Evolutionary conservation across 1,140 invertebrate species (phyloP).

Genomic region (Ostrea edulis): DNA sequence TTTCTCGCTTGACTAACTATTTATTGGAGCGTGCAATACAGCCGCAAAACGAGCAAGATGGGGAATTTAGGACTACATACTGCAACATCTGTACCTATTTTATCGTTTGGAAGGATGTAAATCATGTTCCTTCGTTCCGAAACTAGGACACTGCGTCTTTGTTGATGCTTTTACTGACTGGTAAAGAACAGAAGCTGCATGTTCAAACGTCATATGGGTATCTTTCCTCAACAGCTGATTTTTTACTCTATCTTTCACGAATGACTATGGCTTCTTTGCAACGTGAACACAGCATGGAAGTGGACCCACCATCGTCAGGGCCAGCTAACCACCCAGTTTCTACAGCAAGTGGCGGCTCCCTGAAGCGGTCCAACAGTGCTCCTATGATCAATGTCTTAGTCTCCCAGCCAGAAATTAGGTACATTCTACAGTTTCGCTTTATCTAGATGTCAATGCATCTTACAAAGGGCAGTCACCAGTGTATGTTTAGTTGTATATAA

Average conservation of each 20-base stretch:
- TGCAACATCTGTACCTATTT: not conserved
- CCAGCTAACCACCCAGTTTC: conserved; percentile 17
- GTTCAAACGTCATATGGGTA: not conserved
- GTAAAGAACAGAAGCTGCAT: not conserved
- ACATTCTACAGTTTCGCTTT: not conserved
- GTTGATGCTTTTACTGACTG: not conserved
- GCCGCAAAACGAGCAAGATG: conserved; percentile 21
- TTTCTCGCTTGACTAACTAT: conserved; percentile 1
- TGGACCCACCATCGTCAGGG: conserved; percentile 67
- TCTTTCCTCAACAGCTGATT: conserved; percentile 30
- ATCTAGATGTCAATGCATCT: not conserved
- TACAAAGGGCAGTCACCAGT: too few species aligned
- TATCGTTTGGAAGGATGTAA: not conserved
- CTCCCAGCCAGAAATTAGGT: conserved; percentile 69
- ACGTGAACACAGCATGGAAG: conserved; percentile 69
- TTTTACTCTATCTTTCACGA: conserved; percentile 3
- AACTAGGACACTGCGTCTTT: not conserved
- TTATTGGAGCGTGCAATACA: conserved; percentile 27
- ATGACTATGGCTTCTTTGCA: conserved; percentile 20
- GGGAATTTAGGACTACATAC: not conserved
- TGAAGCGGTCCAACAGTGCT: conserved; percentile 90
- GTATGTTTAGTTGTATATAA: too few species aligned
- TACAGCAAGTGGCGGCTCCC: conserved; percentile 63
- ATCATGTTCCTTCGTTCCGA: not conserved
- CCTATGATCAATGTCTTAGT: conserved; percentile 86